Evolutionary conservation across 2,888 invertebrate genomes (phyloP).

Genomic region (Sussaba pulchella): DNA sequence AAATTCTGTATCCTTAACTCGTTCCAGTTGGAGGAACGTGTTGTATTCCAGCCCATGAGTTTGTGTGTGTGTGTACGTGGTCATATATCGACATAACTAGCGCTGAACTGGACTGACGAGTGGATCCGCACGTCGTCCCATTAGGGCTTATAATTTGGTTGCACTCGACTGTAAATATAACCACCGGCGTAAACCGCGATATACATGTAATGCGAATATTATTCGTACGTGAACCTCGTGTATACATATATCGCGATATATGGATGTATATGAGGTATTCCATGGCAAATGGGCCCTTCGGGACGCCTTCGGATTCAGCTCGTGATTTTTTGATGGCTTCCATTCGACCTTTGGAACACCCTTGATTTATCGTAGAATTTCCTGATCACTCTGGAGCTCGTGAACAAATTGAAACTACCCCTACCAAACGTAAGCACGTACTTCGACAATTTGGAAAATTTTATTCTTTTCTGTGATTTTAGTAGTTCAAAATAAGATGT

Average conservation of each 20-base stretch:
- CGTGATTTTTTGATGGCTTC: no score
- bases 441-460: no score
- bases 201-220: slow-evolving; percentile 50
- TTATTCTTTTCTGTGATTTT: no score
- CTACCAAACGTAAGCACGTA: no score
- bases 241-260: neutral
- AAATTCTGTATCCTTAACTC: slow-evolving; percentile 62
- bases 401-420: no score
- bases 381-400: no score
- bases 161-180: slow-evolving; percentile 60
- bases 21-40: slow-evolving; percentile 60
- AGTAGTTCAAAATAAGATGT: no score
- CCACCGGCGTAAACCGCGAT: slow-evolving; percentile 44
- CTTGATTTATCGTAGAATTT: no score
- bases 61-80: slow-evolving; percentile 9
- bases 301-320: no score
- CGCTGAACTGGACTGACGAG: slow-evolving; percentile 37
- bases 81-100: slow-evolving; percentile 15
- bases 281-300: no score
- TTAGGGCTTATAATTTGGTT: slow-evolving; percentile 56
- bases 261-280: no score
- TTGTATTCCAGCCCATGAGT: slow-evolving; percentile 37
- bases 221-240: slow-evolving; percentile 43
- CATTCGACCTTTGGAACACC: no score
- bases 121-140: slow-evolving; percentile 53